Evolutionary conservation across 2,888 invertebrate species (phyloP), one percentile per base, ranked within the genome.

Genomic region (Diarsia rubi): DNA sequence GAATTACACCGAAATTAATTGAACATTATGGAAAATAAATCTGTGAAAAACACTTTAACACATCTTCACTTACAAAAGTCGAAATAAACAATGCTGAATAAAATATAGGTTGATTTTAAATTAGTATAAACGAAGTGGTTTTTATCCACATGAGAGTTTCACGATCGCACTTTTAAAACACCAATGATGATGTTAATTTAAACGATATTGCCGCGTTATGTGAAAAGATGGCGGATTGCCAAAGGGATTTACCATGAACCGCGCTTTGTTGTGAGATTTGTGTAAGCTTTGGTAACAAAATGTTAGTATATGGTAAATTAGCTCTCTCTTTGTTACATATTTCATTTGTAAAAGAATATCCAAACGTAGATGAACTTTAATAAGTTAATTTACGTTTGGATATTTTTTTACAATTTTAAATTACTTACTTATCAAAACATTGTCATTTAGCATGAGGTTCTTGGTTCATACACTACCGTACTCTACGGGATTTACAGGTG

Each of bases 191-290:
- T 90, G 89, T 90, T 88, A 88, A 90, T 90, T 89, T 88, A 88
- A 88, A 88, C 83, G 83, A 78, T 85, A 86, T 85, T 75, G 79
- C 85, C 76, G 81, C 88, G 88, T 86, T 89, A 89, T 88, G 83
- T 82, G 88, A 87, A 84, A 89, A 89, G 88, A 89, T 92, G 92
- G 91, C 90, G 65, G 85, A 69, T 74, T 89, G 91, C 91, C 92
- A 92, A 87, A 90, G 87, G 87, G 90, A 88, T 87, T 88, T 87
- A 86, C 88, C 85, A 88, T 87, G 83, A 84, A 87, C 86, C 87
- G 71, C 79, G 78, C 85, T 88, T 72, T 81, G 84, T 83, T 84
- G 69, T 76, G 83, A 83, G 88, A 83, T 85, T 83, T 82, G 83
- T 88, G 78, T 86, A 78, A 87, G 75, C 76, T 87, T 54, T 83